phyloP scores from a whole-genome alignment of 2,888 invertebrate genomes.

The Volucella inanis region DNA sequence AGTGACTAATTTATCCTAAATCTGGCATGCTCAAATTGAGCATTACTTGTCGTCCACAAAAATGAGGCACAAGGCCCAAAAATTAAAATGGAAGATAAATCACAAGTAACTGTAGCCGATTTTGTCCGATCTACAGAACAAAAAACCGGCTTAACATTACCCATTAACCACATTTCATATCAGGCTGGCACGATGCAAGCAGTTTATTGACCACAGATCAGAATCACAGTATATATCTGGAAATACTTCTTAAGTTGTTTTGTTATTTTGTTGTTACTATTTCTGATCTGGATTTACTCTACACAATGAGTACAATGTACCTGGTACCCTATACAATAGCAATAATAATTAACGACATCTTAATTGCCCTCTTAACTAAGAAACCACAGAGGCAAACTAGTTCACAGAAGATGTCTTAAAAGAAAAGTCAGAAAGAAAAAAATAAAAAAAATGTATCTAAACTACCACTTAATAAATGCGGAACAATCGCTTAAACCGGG shows the following conservation, averaged over 20 bases:
- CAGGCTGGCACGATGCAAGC: neutral
- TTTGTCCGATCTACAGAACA: neutral
- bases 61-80: too few relatives aligned
- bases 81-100: too few relatives aligned
- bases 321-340: neutral
- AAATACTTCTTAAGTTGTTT: neutral
- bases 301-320: constrained; percentile 1
- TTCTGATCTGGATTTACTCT: constrained; percentile 19
- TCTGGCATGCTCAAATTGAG: too few relatives aligned
- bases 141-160: neutral
- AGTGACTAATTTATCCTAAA: too few relatives aligned
- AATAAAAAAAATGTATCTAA: constrained; percentile 11
- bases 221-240: constrained; percentile 2
- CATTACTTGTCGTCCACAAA: too few relatives aligned
- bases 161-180: neutral
- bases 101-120: neutral
- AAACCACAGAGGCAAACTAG: constrained; percentile 1
- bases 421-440: neutral
- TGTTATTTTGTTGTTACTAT: neutral
- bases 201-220: constrained; percentile 4
- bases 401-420: neutral
- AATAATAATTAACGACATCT: constrained; percentile 43
- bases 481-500: constrained; percentile 60
- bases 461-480: constrained; percentile 41
- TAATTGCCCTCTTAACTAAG: constrained; percentile 27